Base-by-base conservation (phyloP, 1,140 invertebrate genomes). In the Drosophila kikkawai region DNA sequence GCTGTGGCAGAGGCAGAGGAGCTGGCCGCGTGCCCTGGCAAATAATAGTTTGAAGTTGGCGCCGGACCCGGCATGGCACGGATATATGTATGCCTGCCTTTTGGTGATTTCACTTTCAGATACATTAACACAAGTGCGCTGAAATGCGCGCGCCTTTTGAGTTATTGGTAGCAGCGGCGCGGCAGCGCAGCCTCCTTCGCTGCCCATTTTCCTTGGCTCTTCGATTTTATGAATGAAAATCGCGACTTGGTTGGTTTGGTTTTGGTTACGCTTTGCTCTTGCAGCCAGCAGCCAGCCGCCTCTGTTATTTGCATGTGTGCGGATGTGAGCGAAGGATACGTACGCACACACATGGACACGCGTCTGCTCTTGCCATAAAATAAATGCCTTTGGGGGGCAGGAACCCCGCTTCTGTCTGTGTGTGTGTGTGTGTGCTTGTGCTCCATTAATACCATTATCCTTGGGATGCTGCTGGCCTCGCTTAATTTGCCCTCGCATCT, bases 221-320 rank as follows among this genome's bases (percentile, higher is more conserved):
- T 85, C 82, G 82, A 85, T 85, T 85, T 85, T 85, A 85, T 85
- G 82, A 85, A 85, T 85, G 82, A 85, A 85, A 85, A 75, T 84
- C 81, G 81, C 81, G 81, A 84, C 81, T 83, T 84, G 81, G 80
- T 70, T 60, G 63, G 37, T 37, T 71, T 71, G 69, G 67, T 47
- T 70, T 81, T 68, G 79, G 58, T 76, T 59, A 75, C 70, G 79
- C 64, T 82, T 57, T 79, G 69, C 48, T 68, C 48, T 64, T 84
- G 70, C 67, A 69, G 37, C 64, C 41, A 2, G 36, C 80, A 76
- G 44, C 55, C 60, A 59, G 44, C 44, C 4, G 6, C 53, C 36
- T 39, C 36, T 26, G 34, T 5, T 70, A 85, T 85, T 85, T 85
- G 82, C 82, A 85, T 85, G 82, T 37, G 70, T 69, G 60, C 29